Evolutionary conservation across 2,797 vertebrate species (phyloP).

Genomic region (Heteromormyrus szaboi): DNA sequence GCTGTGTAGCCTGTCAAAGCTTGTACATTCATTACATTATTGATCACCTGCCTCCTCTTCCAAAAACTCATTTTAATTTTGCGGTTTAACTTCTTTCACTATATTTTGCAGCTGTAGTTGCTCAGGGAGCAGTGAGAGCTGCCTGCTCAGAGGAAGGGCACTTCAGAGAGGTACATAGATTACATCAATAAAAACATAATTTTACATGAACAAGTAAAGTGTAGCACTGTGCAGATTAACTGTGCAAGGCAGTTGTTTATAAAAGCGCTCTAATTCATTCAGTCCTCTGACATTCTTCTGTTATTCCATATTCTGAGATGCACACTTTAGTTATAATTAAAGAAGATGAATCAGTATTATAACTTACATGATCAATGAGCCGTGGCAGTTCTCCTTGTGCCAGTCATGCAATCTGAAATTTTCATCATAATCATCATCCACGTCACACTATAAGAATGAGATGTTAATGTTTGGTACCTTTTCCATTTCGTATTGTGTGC

Average conservation of each 20-base stretch:
- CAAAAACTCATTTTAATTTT: neutral
- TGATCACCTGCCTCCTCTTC: neutral
- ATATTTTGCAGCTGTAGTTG: neutral
- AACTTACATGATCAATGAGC: neutral
- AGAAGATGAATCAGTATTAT: neutral
- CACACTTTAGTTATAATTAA: neutral
- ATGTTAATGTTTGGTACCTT: neutral
- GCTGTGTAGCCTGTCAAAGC: neutral
- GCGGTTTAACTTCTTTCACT: neutral
- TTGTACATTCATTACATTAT: neutral
- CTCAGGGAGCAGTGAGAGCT: neutral
- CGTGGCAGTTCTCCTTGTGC: neutral
- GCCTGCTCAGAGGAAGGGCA: neutral
- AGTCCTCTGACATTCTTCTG: neutral
- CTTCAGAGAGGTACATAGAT: neutral
- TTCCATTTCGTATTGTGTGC: neutral
- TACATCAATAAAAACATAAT: neutral
- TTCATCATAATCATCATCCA: neutral
- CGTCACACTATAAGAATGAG: neutral
- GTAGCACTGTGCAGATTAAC: neutral
- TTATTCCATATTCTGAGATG: neutral
- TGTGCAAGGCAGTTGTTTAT: neutral
- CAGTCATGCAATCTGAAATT: neutral
- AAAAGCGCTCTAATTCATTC: neutral
- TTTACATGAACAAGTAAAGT: neutral